Conservation (phyloP, 1,140 invertebrate genomes). For the Heliconius himera region DNA sequence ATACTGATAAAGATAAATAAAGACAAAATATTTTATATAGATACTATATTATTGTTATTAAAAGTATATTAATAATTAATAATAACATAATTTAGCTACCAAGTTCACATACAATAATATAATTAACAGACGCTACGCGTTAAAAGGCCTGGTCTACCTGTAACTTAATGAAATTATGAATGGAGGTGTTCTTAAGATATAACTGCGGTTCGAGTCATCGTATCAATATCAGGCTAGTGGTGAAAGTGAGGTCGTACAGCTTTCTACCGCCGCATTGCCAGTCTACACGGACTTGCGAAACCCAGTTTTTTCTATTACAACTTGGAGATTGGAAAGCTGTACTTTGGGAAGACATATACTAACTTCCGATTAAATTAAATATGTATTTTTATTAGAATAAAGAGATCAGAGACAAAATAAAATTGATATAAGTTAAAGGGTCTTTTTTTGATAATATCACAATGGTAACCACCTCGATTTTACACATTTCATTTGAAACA, state of each 20-base stretch:
- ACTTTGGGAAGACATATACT: not conserved
- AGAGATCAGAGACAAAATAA: not conserved
- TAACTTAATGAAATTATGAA: constrained; percentile 16
- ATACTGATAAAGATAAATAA: too few relatives aligned
- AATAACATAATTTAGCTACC: not conserved
- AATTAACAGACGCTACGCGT: not conserved
- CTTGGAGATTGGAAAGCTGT: constrained; percentile 33
- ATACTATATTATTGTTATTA: too few relatives aligned
- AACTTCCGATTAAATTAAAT: not conserved
- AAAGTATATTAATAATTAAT: too few relatives aligned
- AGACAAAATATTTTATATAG: too few relatives aligned
- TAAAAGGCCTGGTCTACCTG: not conserved
- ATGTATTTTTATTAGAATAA: not conserved
- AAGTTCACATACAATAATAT: not conserved
- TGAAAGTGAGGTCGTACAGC: constrained; percentile 77
- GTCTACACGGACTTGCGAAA: constrained; percentile 58
- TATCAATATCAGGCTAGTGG: constrained; percentile 41
- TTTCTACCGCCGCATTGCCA: constrained; percentile 64
- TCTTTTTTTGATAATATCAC: too few relatives aligned
- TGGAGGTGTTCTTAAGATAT: constrained; percentile 12
- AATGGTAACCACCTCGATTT: not conserved
- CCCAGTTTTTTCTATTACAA: constrained; percentile 40
- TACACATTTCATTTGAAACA: constrained; percentile 12
- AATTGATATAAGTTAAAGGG: not conserved
- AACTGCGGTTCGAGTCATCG: constrained; percentile 25